Evolutionary conservation across 2,113 vertebrate species (phyloP), one percentile per base, ranked within the genome.

Genomic region (Eptesicus fuscus): DNA sequence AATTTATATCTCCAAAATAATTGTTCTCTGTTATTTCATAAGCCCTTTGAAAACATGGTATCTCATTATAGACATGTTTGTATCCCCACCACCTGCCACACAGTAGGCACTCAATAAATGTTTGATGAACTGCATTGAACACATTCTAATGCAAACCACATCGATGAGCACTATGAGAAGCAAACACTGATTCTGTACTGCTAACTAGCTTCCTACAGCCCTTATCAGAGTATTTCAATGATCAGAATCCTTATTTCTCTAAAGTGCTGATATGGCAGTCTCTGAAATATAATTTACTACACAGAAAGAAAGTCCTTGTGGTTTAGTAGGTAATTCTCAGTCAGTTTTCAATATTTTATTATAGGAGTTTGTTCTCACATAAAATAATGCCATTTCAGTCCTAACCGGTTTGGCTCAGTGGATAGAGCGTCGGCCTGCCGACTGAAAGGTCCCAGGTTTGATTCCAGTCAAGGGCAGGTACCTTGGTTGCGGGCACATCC

Each of bases 321-420:
- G 40, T 47, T 28, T 0, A 77, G 9, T n/a, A 77, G 37, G n/a
- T 56, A 96, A 25, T 11, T 90, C 73, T 90, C 40, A 91, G 35
- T 30, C 49, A 85, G 28, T 77, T 90, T 32, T 79, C 88, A 92
- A 40, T 1, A 40, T 95, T 92, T 96, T 94, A 82, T 44, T 71
- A 32, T 3, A 59, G 40, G 25, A 18, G 14, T 77, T 83, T 95
- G 37, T 35, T 78, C 84, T 96, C 23, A 12, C 56, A 40, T 78
- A 56, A 25, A 74, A 87, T 47, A 88, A 90, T 85, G 53, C 11
- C 25, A 59, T 13, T 70, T 70, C 44, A 95, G 51, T 17, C 51
- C 51, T 53, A 53, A 53, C 51, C 6, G 6, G 51, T 53, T 51
- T 51, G 18, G 51, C 51, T 53, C 51, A 53, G 51, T 53, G 18